phyloP scores from a whole-genome alignment of 2,797 vertebrate genomes.

The Apodemus agrarius region DNA sequence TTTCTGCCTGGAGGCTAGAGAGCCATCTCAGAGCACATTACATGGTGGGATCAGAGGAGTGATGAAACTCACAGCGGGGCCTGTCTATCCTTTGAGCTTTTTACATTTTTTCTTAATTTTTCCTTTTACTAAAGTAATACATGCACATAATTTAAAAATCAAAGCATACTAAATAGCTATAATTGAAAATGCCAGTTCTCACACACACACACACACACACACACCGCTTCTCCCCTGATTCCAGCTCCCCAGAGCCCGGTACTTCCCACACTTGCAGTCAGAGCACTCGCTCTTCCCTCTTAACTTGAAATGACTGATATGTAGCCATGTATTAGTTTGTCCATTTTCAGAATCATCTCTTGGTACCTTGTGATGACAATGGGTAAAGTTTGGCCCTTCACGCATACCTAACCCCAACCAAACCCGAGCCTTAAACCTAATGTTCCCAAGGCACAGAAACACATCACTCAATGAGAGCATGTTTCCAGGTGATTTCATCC shows the following conservation, averaged over 20 bases:
- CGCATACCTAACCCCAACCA: neutral
- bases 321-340: neutral
- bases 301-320: neutral
- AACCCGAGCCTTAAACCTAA: neutral
- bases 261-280: neutral
- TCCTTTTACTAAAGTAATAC: slow-evolving; percentile 61
- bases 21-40: neutral
- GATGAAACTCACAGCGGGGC: neutral
- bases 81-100: slow-evolving; percentile 18
- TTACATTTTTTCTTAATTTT: slow-evolving; percentile 33
- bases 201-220: neutral
- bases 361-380: neutral
- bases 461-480: neutral
- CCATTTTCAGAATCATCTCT: neutral
- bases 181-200: neutral
- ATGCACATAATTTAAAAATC: slow-evolving; percentile 74
- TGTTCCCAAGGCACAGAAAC: neutral
- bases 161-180: slow-evolving; percentile 57
- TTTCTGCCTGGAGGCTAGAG: neutral
- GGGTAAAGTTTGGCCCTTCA: neutral
- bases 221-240: neutral
- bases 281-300: neutral
- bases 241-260: neutral
- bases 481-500: neutral
- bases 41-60: neutral